phyloP scores from a whole-genome alignment of 2,888 invertebrate species.

The Drosophila melanosoma region DNA sequence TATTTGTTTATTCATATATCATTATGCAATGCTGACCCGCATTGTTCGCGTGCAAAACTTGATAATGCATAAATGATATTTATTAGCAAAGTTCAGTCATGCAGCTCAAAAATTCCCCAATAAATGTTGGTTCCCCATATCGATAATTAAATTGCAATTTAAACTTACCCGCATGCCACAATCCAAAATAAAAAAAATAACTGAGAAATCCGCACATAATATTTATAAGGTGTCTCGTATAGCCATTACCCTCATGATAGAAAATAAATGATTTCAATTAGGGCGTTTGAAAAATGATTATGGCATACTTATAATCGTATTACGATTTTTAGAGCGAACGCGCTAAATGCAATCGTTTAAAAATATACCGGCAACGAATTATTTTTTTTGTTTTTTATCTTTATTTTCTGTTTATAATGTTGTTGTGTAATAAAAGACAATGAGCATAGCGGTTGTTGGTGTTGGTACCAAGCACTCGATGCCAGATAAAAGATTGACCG shows the following conservation, averaged over 20 bases:
- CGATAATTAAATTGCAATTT: constrained; percentile 70
- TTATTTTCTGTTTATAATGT: constrained; percentile 66
- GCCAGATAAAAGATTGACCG: constrained; percentile 48
- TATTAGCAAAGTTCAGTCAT: constrained; percentile 24
- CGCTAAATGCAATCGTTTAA: constrained; percentile 56
- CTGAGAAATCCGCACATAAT: background rate
- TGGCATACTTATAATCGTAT: constrained; percentile 72
- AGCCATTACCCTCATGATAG: constrained; percentile 49
- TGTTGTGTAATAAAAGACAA: constrained; percentile 78
- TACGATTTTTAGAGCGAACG: constrained; percentile 56
- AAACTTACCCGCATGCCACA: constrained; percentile 53
- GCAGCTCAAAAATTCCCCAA: constrained; percentile 9
- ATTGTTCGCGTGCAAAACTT: constrained; percentile 56
- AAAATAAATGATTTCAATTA: constrained; percentile 75
- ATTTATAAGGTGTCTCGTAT: constrained; percentile 12
- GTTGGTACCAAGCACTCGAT: constrained; percentile 14
- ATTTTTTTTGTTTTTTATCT: constrained; percentile 53
- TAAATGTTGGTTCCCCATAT: constrained; percentile 27
- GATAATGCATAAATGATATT: constrained; percentile 49
- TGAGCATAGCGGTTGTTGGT: constrained; percentile 47
- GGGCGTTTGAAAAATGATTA: constrained; percentile 79
- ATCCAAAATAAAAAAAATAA: constrained; percentile 1
- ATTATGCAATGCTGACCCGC: constrained; percentile 65
- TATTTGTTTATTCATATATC: constrained; percentile 48
- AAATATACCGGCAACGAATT: constrained; percentile 51